Evolutionary conservation across 2,113 vertebrate genomes (phyloP), one percentile per base, ranked within the genome.

Genomic region (Psilopsiagon aurifrons): DNA sequence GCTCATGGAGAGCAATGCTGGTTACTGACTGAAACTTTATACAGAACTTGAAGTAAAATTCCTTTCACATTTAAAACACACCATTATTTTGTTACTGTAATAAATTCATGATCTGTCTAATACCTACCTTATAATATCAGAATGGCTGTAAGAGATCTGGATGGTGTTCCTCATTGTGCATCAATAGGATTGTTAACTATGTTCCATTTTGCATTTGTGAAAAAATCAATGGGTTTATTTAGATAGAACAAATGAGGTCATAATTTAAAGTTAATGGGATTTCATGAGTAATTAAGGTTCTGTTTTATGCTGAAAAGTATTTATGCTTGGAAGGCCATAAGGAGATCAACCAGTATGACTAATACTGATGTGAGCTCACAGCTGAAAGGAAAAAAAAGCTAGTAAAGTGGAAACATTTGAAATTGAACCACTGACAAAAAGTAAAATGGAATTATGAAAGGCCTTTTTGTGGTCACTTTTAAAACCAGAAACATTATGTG

Each of bases 221-320:
- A 92, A 90, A 95, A 93, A 88, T 57, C 52, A 69, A 73, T 82
- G 15, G 22, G 22, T 79, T 92, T 93, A 57, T 95, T 84, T 79
- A 85, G 63, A 51, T 55, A 84, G 64, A 81, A 81, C 23, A 86
- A 91, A 86, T 77, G 68, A 84, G 59, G 18, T 86, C 14, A 74
- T 82, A 91, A 64, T 88, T 80, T 77, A 43, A 89, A 77, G 64
- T 59, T 89, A 85, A 89, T 94, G 70, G 37, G 86, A 87, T 89
- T 95, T 95, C 25, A 70, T 62, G 67, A 87, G 57, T 89, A 91
- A 87, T 89, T 89, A 92, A 70, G 69, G 41, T 7, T 79, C 63
- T 80, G 8, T 43, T 94, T 87, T 84, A 51, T 67, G 69, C 28
- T 79, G 54, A 69, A 82, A 91, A 92, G 63, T 83, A 46, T 85